Evolutionary conservation across 64 coral and sea anemone genomes (phyloP).

Genomic region (Acropora yongei): DNA sequence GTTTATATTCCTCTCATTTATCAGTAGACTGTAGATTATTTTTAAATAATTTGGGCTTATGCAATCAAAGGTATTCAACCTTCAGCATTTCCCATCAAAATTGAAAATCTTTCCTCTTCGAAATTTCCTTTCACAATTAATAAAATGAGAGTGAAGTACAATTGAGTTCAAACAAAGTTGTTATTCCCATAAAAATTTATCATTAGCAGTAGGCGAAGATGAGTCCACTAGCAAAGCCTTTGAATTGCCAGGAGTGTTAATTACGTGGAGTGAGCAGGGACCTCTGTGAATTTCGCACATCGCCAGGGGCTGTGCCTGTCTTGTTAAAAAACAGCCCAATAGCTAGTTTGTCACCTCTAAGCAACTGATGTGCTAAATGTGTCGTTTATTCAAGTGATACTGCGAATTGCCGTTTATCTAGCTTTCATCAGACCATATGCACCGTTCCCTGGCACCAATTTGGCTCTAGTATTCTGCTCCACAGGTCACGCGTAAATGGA

Average conservation of each 20-base stretch:
- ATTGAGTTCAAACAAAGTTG: background rate
- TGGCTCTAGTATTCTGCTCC: background rate
- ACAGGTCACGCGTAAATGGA: background rate
- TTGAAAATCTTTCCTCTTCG: no score
- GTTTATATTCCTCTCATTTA: no score
- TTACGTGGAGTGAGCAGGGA: background rate
- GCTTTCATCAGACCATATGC: slow-evolving; percentile 16
- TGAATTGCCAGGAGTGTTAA: background rate
- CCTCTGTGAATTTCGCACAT: slow-evolving; percentile 21
- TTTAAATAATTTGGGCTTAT: no score
- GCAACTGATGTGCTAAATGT: background rate
- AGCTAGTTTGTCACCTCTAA: background rate
- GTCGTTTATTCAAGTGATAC: slow-evolving; percentile 7
- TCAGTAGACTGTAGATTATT: no score
- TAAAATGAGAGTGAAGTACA: no score
- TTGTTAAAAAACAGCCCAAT: background rate
- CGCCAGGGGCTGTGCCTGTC: background rate
- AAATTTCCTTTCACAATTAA: no score
- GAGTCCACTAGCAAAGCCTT: background rate
- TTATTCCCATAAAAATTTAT: no score
- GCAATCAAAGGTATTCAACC: no score
- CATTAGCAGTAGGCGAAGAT: no score
- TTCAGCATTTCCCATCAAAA: no score
- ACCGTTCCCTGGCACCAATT: slow-evolving; percentile 7
- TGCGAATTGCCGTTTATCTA: slow-evolving; percentile 10